Evolutionary conservation across 2,113 vertebrate genomes (phyloP), one percentile per base, ranked within the genome.

Genomic region (Hepsetus odoe): DNA sequence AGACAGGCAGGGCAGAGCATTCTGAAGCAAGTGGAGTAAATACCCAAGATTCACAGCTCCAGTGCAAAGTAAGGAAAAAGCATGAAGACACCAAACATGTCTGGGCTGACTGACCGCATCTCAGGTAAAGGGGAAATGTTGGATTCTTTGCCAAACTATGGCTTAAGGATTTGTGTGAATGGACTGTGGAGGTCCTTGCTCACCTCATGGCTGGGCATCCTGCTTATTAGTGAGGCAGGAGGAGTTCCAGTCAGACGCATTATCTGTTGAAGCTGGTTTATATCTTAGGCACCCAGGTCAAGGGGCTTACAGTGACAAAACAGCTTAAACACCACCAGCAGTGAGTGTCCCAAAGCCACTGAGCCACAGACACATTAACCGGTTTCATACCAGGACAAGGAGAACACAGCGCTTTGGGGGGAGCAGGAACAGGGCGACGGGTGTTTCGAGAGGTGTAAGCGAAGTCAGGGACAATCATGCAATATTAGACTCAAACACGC

Each of bases 221-320:
- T 96, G 96, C 96, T 98, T 94, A 99, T 98, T 91, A 99, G 96
- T 87, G 95, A 96, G 59, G 95, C 95, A 80, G 98, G 98, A 90
- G 98, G 98, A 51, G 97, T 99, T 89, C 98, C 98, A 83, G 98
- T 99, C 94, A 99, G 95, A 79, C 98, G 96, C 97, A 99, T 98
- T 92, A 99, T 99, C 96, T 98, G 97, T 94, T 98, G 97, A 92
- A 99, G 96, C 93, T 99, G 98, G 95, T 99, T 99, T 96, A 99
- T 99, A 95, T 99, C 98, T 99, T 94, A 86, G 87, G 89, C 86
- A 91, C 95, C 91, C 86, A 80, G 85, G 97, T 98, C 95, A 98
- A 99, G 96, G 96, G 94, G 91, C 89, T 93, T 94, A 92, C 91
- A 91, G 87, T 83, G n/a, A 58, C 90, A 87, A 91, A 33, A 84